These are phyloP conservation scores for Pterostichus niger DNA, from an alignment of 2,888 invertebrate species.

Conservation along the genomic window DNA sequence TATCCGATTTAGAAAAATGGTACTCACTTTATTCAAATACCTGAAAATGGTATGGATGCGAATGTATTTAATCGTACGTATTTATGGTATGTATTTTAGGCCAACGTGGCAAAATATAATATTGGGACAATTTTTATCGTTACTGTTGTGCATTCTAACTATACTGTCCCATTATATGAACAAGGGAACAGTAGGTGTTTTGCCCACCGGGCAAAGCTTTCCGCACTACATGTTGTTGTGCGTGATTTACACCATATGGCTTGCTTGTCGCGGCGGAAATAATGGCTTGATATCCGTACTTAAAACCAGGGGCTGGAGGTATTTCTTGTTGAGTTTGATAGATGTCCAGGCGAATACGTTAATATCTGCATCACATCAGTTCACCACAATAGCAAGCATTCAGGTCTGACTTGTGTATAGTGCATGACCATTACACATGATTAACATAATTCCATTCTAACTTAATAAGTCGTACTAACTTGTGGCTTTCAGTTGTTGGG, in stretches of 20 bases:
- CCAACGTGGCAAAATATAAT: constrained; percentile 86
- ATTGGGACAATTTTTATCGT: constrained; percentile 87
- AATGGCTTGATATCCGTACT: constrained; percentile 82
- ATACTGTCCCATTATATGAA: constrained; percentile 86
- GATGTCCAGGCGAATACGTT: constrained; percentile 94
- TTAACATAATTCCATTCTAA: constrained; percentile 24
- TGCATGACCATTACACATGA: constrained; percentile 49
- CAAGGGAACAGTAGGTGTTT: constrained; percentile 84
- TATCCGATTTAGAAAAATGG: constrained; percentile 86
- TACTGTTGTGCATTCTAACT: constrained; percentile 88
- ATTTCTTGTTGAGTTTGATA: constrained; percentile 86
- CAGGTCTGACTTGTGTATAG: constrained; percentile 78
- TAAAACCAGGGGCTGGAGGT: constrained; percentile 87
- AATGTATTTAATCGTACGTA: constrained; percentile 67
- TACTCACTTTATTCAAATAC: constrained; percentile 74
- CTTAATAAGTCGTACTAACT: constrained; percentile 39
- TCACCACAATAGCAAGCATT: constrained; percentile 85
- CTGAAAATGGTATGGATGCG: constrained; percentile 66
- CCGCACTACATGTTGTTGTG: constrained; percentile 89
- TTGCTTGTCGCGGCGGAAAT: constrained; percentile 85
- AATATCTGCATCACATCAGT: constrained; percentile 89
- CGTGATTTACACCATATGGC: constrained; percentile 86
- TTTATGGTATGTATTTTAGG: constrained; percentile 77
- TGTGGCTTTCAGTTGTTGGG: constrained; percentile 86
- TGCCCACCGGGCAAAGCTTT: constrained; percentile 90